A percentile compares a stretch with the other conserved stretches of the same genome.
phyloP scores from a whole-genome alignment of 2,113 vertebrate genomes.

The Catharus minimus region DNA sequence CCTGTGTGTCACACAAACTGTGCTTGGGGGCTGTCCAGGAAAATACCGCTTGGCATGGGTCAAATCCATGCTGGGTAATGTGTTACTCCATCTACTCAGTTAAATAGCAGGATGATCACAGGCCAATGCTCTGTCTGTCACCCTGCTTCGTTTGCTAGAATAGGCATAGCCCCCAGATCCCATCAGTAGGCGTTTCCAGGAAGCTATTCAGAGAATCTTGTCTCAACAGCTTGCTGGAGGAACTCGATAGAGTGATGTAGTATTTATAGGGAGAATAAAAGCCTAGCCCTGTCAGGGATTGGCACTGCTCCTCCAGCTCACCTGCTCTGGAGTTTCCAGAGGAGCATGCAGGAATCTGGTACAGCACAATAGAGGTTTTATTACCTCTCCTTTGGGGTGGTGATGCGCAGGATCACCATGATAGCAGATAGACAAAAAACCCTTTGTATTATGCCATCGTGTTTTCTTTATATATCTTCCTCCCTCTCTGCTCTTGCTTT shows the following conservation, averaged over 20 bases:
- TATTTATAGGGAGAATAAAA: background rate
- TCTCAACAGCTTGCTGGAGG: conserved; percentile 30
- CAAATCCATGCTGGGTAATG: background rate
- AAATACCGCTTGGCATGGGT: background rate
- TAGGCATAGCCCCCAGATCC: background rate
- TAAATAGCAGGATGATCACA: background rate
- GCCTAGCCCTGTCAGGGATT: background rate
- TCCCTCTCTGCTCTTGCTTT: background rate
- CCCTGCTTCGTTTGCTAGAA: background rate
- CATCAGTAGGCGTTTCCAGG: background rate
- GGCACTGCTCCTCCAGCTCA: background rate
- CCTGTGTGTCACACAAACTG: background rate
- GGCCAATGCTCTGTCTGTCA: background rate
- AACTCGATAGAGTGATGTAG: background rate
- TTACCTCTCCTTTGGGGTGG: background rate
- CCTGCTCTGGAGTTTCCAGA: background rate
- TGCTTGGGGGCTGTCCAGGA: background rate
- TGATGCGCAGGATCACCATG: background rate
- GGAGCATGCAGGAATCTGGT: background rate
- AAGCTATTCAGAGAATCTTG: background rate
- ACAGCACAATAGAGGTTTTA: background rate
- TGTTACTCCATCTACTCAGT: background rate
- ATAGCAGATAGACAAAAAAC: background rate
- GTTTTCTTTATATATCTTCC: background rate
- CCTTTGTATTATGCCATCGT: background rate